Evolutionary conservation across 2,888 invertebrate genomes (phyloP).

Genomic region (Biston betularia): DNA sequence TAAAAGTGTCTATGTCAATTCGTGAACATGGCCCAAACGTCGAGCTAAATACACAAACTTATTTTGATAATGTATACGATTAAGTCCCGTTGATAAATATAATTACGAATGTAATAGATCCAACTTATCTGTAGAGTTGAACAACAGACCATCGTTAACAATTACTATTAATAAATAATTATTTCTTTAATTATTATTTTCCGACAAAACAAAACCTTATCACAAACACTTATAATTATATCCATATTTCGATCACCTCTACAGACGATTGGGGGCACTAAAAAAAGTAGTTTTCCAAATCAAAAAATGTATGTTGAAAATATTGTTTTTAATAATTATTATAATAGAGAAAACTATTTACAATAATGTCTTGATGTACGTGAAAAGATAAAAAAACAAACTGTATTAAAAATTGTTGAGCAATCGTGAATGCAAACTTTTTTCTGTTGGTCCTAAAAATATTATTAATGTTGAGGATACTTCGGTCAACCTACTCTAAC

Average conservation of each 20-base stretch:
- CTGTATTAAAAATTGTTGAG: constrained; percentile 6
- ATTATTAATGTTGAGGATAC: neutral
- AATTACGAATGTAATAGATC: neutral
- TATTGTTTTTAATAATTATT: constrained; percentile 4
- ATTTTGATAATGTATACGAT: no score
- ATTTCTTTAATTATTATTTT: neutral
- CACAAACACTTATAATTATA: neutral
- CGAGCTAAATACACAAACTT: no score
- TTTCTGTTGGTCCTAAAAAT: no score
- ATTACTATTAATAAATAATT: no score
- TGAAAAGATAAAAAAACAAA: neutral
- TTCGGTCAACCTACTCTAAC: neutral
- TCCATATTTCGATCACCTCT: neutral
- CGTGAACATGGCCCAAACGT: no score
- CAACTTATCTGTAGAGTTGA: neutral
- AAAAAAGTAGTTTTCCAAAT: neutral
- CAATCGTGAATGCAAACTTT: neutral
- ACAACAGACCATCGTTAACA: neutral
- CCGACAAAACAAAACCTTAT: no score
- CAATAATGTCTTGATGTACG: neutral
- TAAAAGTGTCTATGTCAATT: no score
- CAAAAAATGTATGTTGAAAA: neutral
- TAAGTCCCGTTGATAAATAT: no score
- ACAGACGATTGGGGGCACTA: neutral
- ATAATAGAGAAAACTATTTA: constrained; percentile 8